phyloP scores from a whole-genome alignment of 2,888 invertebrate species.

The Eubasilissa splendida region DNA sequence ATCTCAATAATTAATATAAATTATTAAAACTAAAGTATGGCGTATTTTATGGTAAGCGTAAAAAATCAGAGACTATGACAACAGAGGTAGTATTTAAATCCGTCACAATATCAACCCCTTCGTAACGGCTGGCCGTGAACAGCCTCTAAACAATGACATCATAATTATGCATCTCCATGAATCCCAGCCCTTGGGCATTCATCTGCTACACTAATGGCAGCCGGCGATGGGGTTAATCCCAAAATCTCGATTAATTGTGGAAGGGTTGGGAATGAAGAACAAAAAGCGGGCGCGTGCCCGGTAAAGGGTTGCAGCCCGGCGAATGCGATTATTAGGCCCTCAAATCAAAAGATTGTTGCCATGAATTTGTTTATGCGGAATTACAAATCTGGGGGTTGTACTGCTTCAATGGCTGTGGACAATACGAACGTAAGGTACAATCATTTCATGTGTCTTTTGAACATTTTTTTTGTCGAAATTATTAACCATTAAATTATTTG shows the following conservation, averaged over 20 bases:
- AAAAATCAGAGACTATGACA: no score
- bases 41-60: no score
- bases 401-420: no score
- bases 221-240: conserved; percentile 53
- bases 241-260: conserved; percentile 55
- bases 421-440: no score
- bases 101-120: conserved; percentile 37
- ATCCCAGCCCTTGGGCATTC: conserved; percentile 35
- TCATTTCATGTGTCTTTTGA: no score
- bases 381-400: conserved; percentile 1
- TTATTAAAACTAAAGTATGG: no score
- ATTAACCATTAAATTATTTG: no score
- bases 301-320: conserved; percentile 30
- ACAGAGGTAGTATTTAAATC: conserved; percentile 27
- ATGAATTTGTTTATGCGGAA: conserved; percentile 27
- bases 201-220: conserved; percentile 53
- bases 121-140: conserved; percentile 14
- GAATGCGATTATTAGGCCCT: conserved; percentile 25
- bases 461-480: no score
- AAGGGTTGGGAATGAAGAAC: conserved; percentile 50
- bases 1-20: no score
- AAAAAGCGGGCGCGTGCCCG: conserved; percentile 43
- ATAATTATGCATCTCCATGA: conserved; percentile 55
- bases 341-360: conserved; percentile 17
- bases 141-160: conserved; percentile 28